These are phyloP conservation scores for Netelia inedita DNA, from an alignment of 2,888 invertebrate genomes.

Conservation along the genomic window DNA sequence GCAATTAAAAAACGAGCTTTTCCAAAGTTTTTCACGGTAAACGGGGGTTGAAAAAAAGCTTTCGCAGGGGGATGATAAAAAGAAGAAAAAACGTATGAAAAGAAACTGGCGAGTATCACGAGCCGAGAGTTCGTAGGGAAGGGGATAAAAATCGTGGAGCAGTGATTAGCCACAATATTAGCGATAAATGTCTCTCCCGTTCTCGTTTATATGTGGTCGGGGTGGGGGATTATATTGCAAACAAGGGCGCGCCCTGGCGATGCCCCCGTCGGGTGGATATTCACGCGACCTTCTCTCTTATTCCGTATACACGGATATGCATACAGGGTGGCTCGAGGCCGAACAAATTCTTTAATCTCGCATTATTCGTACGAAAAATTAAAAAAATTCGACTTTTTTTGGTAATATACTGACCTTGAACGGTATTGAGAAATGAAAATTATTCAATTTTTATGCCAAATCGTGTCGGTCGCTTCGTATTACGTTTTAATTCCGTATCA, in stretches of 20 bases:
- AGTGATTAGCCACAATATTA: constrained; percentile 64
- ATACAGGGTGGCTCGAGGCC: not conserved
- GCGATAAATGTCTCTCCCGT: constrained; percentile 43
- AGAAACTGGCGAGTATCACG: constrained; percentile 16
- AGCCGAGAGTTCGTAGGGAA: not conserved
- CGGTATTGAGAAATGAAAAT: not conserved
- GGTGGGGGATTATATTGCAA: constrained; percentile 19
- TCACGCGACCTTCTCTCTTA: constrained; percentile 42
- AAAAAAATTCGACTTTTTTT: not conserved
- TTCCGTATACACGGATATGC: not conserved
- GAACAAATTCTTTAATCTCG: not conserved
- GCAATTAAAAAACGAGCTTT: constrained; percentile 81
- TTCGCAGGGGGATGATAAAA: constrained; percentile 44
- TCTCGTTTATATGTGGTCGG: constrained; percentile 5
- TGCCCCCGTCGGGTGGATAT: constrained; percentile 36
- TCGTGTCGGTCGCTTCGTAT: too few relatives aligned
- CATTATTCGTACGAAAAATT: not conserved
- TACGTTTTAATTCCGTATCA: not conserved
- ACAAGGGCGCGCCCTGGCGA: constrained; percentile 61
- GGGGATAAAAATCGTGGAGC: constrained; percentile 50
- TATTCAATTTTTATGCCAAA: too few relatives aligned
- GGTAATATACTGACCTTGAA: not conserved
- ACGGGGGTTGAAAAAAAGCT: constrained; percentile 6
- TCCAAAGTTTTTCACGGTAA: constrained; percentile 25
- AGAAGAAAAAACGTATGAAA: not conserved